Evolutionary conservation across 1,140 invertebrate species (phyloP), one percentile per base, ranked within the genome.

Genomic region (Hestina assimilis): DNA sequence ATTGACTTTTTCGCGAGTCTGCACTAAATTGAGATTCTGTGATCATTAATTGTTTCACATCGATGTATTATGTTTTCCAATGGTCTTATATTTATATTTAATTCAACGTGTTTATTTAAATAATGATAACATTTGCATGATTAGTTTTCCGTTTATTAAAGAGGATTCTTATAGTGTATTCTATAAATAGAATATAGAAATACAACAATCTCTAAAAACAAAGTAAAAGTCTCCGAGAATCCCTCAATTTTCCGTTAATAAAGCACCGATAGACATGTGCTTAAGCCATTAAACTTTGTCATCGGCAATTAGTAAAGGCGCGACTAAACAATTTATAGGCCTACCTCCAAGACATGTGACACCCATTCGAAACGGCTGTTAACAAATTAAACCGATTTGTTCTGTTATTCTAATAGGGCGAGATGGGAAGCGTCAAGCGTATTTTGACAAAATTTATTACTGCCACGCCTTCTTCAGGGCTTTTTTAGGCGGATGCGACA

Each of bases 361-460:
- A 81, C 72, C 70, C 76, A 84, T 87, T 87, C 73, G 66, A 61
- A 63, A 76, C 77, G 81, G 72, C 75, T 83, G 82, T 87, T 87
- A 87, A 87, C 83, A 86, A 86, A 86, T 87, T 85, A 83, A 76
- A 70, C 79, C 59, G 72, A 87, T 87, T 87, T 80, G 81, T 86
- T 79, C 83, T 87, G 81, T 87, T 87, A 87, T 87, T 87, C 82
- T 87, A 87, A 87, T 84, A 76, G 75, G 70, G 82, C 71, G 61
- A 67, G 66, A 83, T 83, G 83, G 84, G 86, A 87, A 83, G 81
- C 79, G 73, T 80, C 79, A 55, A 62, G 70, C 77, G 80, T 88
- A 89, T 87, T 89, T 87, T 88, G 82, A 86, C 79, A 82, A 87
- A 87, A 89, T 89, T 89, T 89, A 89, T 89, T 84, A 66, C 75